Evolutionary conservation across 2,888 invertebrate species (phyloP).

Genomic region (Ryuthela nishihirai): DNA sequence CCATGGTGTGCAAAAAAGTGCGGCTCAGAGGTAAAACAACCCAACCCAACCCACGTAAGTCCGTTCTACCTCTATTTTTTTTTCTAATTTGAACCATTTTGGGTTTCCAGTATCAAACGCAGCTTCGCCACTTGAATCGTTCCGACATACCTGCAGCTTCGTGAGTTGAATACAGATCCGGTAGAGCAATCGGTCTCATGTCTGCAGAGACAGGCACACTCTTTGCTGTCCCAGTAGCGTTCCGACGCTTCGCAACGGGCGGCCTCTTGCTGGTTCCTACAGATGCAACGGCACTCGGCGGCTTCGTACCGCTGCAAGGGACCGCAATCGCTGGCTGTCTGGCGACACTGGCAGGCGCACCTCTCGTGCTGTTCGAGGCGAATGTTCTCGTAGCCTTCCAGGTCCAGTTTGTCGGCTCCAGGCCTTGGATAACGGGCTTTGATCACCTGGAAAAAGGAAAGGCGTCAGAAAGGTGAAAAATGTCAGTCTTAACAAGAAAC

Average conservation of each 20-base stretch:
- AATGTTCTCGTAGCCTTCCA: constrained; percentile 24
- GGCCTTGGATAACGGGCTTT: constrained; percentile 29
- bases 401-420: constrained; percentile 21
- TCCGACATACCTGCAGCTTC: constrained; percentile 57
- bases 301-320: constrained; percentile 58
- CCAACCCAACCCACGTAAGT: too few relatives aligned
- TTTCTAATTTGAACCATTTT: too few relatives aligned
- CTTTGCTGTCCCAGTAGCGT: constrained; percentile 59
- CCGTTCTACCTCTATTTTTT: too few relatives aligned
- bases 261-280: constrained; percentile 60
- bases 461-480: too few relatives aligned
- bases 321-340: constrained; percentile 55
- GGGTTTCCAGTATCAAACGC: too few relatives aligned
- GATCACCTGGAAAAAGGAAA: constrained; percentile 20
- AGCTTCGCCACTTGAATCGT: too few relatives aligned
- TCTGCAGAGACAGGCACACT: constrained; percentile 61
- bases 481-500: too few relatives aligned
- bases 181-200: constrained; percentile 59
- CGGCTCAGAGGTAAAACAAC: too few relatives aligned
- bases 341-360: constrained; percentile 23
- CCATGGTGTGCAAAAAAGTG: too few relatives aligned
- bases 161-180: constrained; percentile 60
- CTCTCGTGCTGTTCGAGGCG: constrained; percentile 29
- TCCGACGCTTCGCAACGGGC: constrained; percentile 57
- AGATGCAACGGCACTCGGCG: constrained; percentile 60